These are phyloP conservation scores for Ichneumon xanthorius DNA, from an alignment of 2,888 invertebrate species.

Conservation along the genomic window DNA sequence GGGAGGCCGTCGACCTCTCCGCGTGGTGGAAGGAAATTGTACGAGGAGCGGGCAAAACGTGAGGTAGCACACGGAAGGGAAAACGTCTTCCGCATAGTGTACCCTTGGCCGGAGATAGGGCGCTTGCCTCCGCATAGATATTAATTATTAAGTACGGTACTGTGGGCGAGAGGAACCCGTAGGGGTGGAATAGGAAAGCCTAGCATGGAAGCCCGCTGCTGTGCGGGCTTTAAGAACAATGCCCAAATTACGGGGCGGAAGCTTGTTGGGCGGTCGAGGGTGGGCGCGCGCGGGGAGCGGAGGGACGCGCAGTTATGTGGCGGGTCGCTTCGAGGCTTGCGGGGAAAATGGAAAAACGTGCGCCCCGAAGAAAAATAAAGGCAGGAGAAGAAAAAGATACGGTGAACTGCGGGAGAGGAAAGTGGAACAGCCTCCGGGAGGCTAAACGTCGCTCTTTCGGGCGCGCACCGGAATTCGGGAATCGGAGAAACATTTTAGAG, in stretches of 20 bases:
- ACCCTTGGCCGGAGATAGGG: slow-evolving; percentile 47
- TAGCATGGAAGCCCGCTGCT: slow-evolving; percentile 25
- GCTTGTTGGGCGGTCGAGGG: slow-evolving; percentile 42
- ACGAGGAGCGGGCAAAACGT: slow-evolving; percentile 2
- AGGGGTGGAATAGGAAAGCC: slow-evolving; percentile 13
- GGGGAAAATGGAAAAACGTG: slow-evolving; percentile 47
- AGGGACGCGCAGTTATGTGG: slow-evolving; percentile 8
- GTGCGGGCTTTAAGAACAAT: slow-evolving; percentile 60
- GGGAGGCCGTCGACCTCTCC: not conserved
- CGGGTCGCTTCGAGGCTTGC: slow-evolving; percentile 22
- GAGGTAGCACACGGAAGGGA: slow-evolving; percentile 31
- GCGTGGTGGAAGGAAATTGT: slow-evolving; percentile 5
- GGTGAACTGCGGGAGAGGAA: slow-evolving; percentile 1
- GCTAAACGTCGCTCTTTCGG: slow-evolving; percentile 16
- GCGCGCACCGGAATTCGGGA: slow-evolving; percentile 37
- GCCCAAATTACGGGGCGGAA: slow-evolving; percentile 60
- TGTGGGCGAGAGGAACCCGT: slow-evolving; percentile 17
- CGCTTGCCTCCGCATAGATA: slow-evolving; percentile 59
- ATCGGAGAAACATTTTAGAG: slow-evolving; percentile 48
- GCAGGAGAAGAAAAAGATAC: slow-evolving; percentile 11
- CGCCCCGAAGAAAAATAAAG: slow-evolving; percentile 2
- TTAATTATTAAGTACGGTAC: slow-evolving; percentile 59
- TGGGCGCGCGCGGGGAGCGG: slow-evolving; percentile 30
- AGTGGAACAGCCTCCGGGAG: slow-evolving; percentile 34
- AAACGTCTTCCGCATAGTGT: slow-evolving; percentile 48